These are phyloP conservation scores for Xestia xanthographa DNA, from an alignment of 2,888 invertebrate genomes.

Conservation along the genomic window DNA sequence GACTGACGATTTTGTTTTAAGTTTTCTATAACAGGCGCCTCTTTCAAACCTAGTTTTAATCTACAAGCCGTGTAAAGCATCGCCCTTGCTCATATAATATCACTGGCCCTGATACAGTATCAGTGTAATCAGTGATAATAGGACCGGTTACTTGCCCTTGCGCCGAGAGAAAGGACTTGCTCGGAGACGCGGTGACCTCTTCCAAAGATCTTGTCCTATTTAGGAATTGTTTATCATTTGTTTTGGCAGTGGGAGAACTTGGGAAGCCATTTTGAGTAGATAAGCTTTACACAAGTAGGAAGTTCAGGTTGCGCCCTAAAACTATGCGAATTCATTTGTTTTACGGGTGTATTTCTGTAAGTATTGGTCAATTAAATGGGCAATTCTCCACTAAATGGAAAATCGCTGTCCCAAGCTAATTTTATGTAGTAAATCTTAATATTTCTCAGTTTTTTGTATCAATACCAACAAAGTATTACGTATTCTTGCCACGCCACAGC, in stretches of 20 bases:
- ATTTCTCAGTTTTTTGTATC: too few relatives aligned
- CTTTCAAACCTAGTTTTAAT: neutral
- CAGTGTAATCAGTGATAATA: slow-evolving; percentile 58
- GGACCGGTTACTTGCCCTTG: slow-evolving; percentile 59
- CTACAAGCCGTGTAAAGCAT: slow-evolving; percentile 15
- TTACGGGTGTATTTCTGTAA: neutral
- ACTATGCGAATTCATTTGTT: neutral
- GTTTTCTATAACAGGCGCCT: neutral
- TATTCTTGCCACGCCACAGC: too few relatives aligned
- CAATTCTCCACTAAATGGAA: too few relatives aligned
- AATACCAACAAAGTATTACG: too few relatives aligned
- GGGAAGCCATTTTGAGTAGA: too few relatives aligned
- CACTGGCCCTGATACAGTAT: slow-evolving; percentile 48
- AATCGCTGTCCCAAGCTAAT: too few relatives aligned
- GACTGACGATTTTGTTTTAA: neutral
- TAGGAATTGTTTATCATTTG: slow-evolving; percentile 3
- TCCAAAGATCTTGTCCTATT: slow-evolving; percentile 36
- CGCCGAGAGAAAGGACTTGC: slow-evolving; percentile 50
- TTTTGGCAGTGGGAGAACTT: neutral
- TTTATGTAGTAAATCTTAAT: too few relatives aligned
- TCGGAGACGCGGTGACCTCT: slow-evolving; percentile 43
- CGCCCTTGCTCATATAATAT: slow-evolving; percentile 54
- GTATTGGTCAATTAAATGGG: neutral
- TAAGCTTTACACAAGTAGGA: neutral
- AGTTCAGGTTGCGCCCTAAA: neutral